A percentile compares a stretch with the other conserved stretches of the same genome.
These are phyloP conservation scores for Taphrorychus bicolor DNA, from an alignment of 2,888 invertebrate genomes.

Conservation along the genomic window DNA sequence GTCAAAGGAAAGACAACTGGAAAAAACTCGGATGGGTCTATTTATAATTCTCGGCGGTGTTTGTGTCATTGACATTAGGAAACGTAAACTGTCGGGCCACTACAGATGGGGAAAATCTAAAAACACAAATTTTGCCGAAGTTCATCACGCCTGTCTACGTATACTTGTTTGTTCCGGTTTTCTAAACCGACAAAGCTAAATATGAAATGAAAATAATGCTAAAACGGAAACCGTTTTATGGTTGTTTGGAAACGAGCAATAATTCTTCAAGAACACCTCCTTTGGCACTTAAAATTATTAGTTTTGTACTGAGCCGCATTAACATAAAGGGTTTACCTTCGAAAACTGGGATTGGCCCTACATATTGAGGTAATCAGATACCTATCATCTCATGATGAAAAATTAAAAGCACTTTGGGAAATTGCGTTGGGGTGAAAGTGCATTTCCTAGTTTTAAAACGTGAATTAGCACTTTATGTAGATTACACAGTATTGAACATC, in stretches of 20 bases:
- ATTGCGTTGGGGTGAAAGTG: background rate
- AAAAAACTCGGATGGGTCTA: constrained; percentile 22
- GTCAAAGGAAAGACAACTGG: background rate
- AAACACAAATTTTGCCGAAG: constrained; percentile 35
- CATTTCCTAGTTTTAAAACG: too few species aligned
- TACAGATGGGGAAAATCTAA: constrained; percentile 19
- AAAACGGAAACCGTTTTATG: background rate
- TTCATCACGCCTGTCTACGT: constrained; percentile 30
- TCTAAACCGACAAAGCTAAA: constrained; percentile 21
- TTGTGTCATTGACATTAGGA: constrained; percentile 41
- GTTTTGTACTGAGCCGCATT: too few species aligned
- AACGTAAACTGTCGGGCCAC: constrained; percentile 24
- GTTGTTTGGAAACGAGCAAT: background rate
- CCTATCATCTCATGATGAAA: background rate
- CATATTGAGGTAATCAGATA: background rate
- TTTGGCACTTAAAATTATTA: too few species aligned
- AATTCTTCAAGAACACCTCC: too few species aligned
- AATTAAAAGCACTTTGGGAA: background rate
- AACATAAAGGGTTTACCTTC: background rate
- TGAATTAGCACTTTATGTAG: too few species aligned
- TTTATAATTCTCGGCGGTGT: constrained; percentile 32
- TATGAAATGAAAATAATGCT: constrained; percentile 8
- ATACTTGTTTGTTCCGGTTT: constrained; percentile 35
- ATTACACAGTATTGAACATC: background rate
- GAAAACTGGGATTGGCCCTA: too few species aligned